Evolutionary conservation across 2,797 vertebrate species (phyloP).

Genomic region (Periophthalmus magnuspinnatus): DNA sequence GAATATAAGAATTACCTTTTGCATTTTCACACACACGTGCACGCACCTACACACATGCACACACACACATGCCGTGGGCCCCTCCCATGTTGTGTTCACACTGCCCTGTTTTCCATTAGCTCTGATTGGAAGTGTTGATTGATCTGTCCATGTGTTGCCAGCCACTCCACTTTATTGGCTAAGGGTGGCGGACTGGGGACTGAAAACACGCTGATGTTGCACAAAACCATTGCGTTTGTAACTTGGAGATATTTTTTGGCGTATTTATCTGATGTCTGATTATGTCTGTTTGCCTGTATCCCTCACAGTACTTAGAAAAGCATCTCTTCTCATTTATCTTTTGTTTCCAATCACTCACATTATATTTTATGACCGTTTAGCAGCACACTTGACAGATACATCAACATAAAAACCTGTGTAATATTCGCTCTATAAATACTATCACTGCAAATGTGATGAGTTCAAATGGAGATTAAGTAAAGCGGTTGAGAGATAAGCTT

Average conservation of each 20-base stretch:
- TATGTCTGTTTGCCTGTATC: slow-evolving; percentile 3
- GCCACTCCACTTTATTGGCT: slow-evolving; percentile 66
- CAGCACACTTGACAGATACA: neutral
- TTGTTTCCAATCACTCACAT: neutral
- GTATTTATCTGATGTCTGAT: slow-evolving; percentile 19
- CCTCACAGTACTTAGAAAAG: neutral
- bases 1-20: too few species aligned
- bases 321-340: neutral
- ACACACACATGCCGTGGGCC: neutral
- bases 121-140: slow-evolving; percentile 68
- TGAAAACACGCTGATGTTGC: slow-evolving; percentile 49
- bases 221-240: slow-evolving; percentile 17
- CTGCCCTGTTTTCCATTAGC: slow-evolving; percentile 55
- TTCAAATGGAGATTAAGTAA: slow-evolving; percentile 11
- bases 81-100: slow-evolving; percentile 28
- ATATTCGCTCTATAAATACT: slow-evolving; percentile 3
- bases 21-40: too few species aligned
- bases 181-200: slow-evolving; percentile 14
- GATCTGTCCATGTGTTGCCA: slow-evolving; percentile 57
- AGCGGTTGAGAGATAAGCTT: slow-evolving; percentile 6
- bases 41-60: too few species aligned
- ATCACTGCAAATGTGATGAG: slow-evolving; percentile 4
- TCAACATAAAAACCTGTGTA: slow-evolving; percentile 13
- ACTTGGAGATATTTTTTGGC: slow-evolving; percentile 19
- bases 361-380: slow-evolving; percentile 6